Percentiles rank a stretch among this genome's conserved stretches.
These are phyloP conservation scores for Echinometra lucunter DNA, from an alignment of 53 echinoderm and acorn worm species.

Conservation along the genomic window DNA sequence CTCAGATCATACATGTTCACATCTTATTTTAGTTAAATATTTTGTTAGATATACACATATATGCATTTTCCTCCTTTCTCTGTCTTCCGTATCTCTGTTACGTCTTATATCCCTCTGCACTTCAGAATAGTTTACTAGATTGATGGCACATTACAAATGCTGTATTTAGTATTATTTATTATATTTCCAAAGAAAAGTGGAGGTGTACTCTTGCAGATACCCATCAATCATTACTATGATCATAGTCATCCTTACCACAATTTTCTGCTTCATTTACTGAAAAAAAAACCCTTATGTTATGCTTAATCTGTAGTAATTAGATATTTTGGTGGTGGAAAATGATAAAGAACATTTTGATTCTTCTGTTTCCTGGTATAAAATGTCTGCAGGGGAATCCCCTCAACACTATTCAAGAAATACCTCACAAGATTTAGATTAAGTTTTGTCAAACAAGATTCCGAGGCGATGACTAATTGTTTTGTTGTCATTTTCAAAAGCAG, in stretches of 20 bases:
- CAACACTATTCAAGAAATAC: not conserved
- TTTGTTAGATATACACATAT: no score
- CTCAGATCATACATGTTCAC: no score
- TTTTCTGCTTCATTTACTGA: not conserved
- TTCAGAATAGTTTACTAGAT: no score
- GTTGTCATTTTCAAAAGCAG: conserved; percentile 25
- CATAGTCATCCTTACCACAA: not conserved
- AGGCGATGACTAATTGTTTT: conserved; percentile 46
- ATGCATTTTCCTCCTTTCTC: no score
- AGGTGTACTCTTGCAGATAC: not conserved
- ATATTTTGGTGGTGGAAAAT: not conserved
- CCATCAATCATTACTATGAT: not conserved
- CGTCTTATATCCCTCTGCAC: no score
- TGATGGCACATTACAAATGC: no score
- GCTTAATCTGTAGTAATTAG: not conserved
- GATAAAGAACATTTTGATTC: not conserved
- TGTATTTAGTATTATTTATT: no score
- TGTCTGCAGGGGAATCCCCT: conserved; percentile 58
- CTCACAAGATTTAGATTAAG: not conserved
- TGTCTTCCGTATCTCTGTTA: no score
- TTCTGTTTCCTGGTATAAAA: not conserved
- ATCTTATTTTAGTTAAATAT: no score
- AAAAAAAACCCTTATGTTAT: not conserved
- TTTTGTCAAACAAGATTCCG: conserved; percentile 19
- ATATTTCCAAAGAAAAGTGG: no score